These are phyloP conservation scores for Eilema caniola DNA, from an alignment of 2,888 invertebrate genomes.

Conservation along the genomic window DNA sequence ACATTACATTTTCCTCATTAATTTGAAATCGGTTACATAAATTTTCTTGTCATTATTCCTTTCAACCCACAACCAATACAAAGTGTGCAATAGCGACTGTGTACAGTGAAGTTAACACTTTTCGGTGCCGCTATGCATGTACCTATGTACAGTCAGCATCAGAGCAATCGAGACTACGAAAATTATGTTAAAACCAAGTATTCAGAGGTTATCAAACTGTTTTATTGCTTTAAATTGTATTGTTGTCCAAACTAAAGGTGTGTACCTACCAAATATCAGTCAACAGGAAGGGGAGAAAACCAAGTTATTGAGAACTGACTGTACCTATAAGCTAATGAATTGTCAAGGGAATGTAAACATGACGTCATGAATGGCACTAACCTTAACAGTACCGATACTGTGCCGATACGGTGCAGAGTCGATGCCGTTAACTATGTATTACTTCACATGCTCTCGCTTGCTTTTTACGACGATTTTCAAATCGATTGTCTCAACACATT, in stretches of 20 bases:
- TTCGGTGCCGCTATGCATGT: neutral
- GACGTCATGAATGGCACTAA: conserved; percentile 34
- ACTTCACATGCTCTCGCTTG: conserved; percentile 65
- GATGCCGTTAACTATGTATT: conserved; percentile 51
- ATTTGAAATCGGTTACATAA: neutral
- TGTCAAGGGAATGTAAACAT: conserved; percentile 32
- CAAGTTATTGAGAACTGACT: too few relatives aligned
- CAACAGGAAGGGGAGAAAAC: too few relatives aligned
- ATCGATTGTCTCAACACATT: conserved; percentile 57
- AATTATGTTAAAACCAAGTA: too few relatives aligned
- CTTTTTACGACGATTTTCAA: conserved; percentile 59
- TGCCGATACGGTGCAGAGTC: conserved; percentile 34
- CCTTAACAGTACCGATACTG: conserved; percentile 28
- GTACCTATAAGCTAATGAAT: neutral
- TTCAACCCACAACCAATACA: neutral
- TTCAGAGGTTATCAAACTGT: too few relatives aligned
- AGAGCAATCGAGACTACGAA: too few relatives aligned
- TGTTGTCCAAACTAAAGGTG: too few relatives aligned
- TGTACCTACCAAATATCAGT: too few relatives aligned
- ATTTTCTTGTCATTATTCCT: neutral
- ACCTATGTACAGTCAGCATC: too few relatives aligned
- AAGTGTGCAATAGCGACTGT: neutral
- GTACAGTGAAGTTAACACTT: neutral
- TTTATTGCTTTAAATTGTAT: too few relatives aligned
- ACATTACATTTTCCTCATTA: too few relatives aligned